Conservation (phyloP, 1,140 invertebrate species). For the Cepaea nemoralis region DNA sequence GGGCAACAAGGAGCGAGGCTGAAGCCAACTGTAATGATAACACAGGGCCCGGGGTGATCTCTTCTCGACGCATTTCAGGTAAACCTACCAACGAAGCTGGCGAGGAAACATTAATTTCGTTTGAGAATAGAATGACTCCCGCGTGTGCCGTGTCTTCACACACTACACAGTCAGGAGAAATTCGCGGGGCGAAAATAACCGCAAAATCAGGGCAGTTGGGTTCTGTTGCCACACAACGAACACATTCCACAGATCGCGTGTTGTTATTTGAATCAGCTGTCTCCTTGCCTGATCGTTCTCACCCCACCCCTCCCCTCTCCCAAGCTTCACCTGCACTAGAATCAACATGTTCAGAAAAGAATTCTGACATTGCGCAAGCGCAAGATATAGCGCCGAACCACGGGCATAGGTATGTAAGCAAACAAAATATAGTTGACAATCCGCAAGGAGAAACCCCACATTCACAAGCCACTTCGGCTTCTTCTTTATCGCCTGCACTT, state of each 20-base stretch:
- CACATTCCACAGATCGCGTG: conserved; percentile 36
- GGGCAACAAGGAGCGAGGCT: too few species aligned
- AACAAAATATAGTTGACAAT: neutral
- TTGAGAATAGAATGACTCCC: neutral
- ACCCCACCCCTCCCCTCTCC: neutral
- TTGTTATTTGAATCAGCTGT: conserved; percentile 18
- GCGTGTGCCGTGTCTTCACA: neutral
- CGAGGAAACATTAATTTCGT: neutral
- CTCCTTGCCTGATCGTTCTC: conserved; percentile 23
- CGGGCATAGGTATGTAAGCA: neutral
- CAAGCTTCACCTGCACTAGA: conserved; percentile 7
- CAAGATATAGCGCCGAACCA: neutral
- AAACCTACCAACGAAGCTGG: neutral
- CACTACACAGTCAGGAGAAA: neutral
- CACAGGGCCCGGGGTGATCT: neutral
- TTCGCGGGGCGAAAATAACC: neutral
- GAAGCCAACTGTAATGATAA: neutral
- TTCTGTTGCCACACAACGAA: neutral
- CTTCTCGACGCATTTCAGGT: neutral
- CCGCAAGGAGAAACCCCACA: too few species aligned
- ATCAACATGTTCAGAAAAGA: neutral
- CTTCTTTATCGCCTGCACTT: too few species aligned
- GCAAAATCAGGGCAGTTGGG: neutral
- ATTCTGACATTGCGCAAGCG: neutral
- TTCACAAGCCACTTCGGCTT: too few species aligned